Base-by-base conservation (phyloP, 1,140 invertebrate genomes). In the Carposina sasakii region DNA sequence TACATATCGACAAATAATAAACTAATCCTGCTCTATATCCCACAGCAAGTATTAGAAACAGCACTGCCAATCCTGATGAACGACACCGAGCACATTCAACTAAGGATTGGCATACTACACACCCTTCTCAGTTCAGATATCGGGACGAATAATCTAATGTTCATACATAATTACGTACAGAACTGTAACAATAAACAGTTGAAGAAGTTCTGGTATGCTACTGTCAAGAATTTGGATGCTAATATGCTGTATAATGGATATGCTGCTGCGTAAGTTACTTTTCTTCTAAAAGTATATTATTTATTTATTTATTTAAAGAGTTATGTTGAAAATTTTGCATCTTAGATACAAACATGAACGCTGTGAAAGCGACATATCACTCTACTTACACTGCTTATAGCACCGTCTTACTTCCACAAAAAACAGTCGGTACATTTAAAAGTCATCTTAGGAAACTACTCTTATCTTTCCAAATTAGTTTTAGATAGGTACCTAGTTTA, bases 181-280 rank as follows among this genome's bases (percentile, higher is more conserved):
- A 84, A 75, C 3, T 90, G 91, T 54, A 85, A 85, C 1, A 86
- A 86, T 63, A 79, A 84, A 15, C 91, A 92, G 60, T 74, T 93
- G 36, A 90, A 90, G 49, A 88, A 91, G 63, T 92, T 89, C 63
- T 93, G 90, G 84, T 90, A 91, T 51, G 90, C 91, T 0, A 92
- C 90, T 4, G 76, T 93, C 15, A 91, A 90, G 42, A 92, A 90
- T 34, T 76, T 92, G 56, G 88, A 90, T 42, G 85, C 86, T 16
- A 91, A 89, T 36, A 68, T 60, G 45, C 48, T 56, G 31, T 81
- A 74, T 37, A 57, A 57, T n/a, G 67, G 60, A 12, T 81, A 81
- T 55, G 65, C 55, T 16, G 54, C 67, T 46, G 64, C 69, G 77
- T 82, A 17, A 72, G 78, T 77, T 43, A 21, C 31, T 52, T n/a